Percentiles rank a stretch among this genome's conserved stretches.
Conservation (phyloP, 2,797 vertebrate species). For the Poecilia picta region DNA sequence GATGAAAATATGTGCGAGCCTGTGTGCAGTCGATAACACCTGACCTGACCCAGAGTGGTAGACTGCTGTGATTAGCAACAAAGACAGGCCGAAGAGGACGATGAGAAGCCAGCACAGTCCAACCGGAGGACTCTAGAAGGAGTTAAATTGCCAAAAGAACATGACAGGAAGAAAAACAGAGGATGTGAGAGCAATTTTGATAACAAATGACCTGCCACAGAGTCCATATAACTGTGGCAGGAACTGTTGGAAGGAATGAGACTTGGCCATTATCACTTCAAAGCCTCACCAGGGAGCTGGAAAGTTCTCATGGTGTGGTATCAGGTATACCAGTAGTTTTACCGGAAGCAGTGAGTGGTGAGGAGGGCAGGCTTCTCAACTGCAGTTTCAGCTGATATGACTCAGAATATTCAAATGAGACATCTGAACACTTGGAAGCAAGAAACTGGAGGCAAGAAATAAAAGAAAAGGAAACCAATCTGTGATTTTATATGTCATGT, state of each 20-base stretch:
- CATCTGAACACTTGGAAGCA: neutral
- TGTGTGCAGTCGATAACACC: conserved; percentile 44
- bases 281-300: conserved; percentile 48
- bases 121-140: neutral
- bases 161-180: conserved; percentile 10
- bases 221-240: conserved; percentile 44
- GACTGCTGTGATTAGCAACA: conserved; percentile 45
- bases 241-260: conserved; percentile 36
- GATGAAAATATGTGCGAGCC: neutral
- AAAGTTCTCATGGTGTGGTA: conserved; percentile 43
- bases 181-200: conserved; percentile 65
- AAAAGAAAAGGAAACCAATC: neutral
- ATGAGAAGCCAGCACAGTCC: conserved; percentile 31
- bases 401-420: neutral
- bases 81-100: conserved; percentile 43
- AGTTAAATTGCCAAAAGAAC: conserved; percentile 22
- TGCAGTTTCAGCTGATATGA: conserved; percentile 7
- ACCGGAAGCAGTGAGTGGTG: conserved; percentile 3
- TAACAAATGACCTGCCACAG: conserved; percentile 68
- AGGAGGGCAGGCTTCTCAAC: neutral
- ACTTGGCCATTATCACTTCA: conserved; percentile 66
- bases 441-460: neutral
- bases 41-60: conserved; percentile 47
- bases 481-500: neutral
- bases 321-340: conserved; percentile 29